phyloP scores from a whole-genome alignment of 2,888 invertebrate genomes.

The Danaus chrysippus region DNA sequence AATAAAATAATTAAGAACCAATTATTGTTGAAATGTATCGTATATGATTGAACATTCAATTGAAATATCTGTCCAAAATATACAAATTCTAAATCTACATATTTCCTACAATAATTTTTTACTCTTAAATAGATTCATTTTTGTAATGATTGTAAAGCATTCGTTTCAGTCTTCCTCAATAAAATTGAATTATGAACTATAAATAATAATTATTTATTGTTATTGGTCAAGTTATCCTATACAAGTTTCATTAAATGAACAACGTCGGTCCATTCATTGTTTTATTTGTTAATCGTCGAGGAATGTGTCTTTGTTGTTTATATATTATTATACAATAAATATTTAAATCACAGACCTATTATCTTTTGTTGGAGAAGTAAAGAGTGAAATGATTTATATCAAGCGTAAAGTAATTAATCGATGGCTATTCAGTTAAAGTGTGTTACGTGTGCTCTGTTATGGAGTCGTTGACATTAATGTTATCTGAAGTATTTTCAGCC shows the following conservation, averaged over 20 bases:
- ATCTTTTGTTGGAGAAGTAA: neutral
- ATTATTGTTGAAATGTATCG: no score
- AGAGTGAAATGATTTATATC: neutral
- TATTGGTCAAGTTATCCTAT: neutral
- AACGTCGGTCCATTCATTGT: neutral
- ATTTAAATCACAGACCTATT: no score
- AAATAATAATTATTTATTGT: constrained; percentile 7
- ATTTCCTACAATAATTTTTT: no score
- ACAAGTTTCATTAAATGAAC: constrained; percentile 2
- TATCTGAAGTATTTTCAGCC: neutral
- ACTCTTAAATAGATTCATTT: no score
- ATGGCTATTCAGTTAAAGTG: neutral
- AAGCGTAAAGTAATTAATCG: neutral
- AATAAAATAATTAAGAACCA: no score
- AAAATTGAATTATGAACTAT: constrained; percentile 5
- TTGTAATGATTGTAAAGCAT: neutral
- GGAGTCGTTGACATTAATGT: constrained; percentile 6
- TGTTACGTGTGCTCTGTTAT: neutral
- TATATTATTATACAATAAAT: no score
- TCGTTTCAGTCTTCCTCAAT: neutral
- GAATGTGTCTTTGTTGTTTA: no score
- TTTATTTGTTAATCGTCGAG: neutral
- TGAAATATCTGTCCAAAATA: no score
- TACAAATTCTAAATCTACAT: no score
- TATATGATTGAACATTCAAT: no score